These are phyloP conservation scores for Oxycera nigricornis DNA, from an alignment of 2,888 invertebrate genomes.

Conservation along the genomic window DNA sequence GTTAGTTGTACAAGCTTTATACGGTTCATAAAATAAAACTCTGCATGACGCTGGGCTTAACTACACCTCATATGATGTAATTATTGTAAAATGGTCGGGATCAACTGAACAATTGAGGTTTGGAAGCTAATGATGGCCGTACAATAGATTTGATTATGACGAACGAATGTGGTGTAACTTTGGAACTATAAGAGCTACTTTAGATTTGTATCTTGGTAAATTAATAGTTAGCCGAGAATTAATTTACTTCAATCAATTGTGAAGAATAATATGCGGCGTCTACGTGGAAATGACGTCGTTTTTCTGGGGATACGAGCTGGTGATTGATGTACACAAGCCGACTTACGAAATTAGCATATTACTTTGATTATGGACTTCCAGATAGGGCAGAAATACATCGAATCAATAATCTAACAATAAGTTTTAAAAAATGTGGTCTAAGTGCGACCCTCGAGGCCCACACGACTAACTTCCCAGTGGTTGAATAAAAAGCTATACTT, in stretches of 20 bases:
- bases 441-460: too few species aligned
- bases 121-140: not conserved
- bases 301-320: too few species aligned
- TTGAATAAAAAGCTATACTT: too few species aligned
- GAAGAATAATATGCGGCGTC: too few species aligned
- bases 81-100: conserved; percentile 6
- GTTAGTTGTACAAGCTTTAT: conserved; percentile 1
- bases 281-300: too few species aligned
- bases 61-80: not conserved
- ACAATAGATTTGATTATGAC: not conserved
- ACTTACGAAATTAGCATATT: too few species aligned
- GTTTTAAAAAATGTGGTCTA: too few species aligned
- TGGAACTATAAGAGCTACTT: not conserved
- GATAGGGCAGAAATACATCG: too few species aligned
- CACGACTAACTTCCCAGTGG: too few species aligned
- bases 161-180: conserved; percentile 13
- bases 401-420: too few species aligned
- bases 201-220: conserved; percentile 51
- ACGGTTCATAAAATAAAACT: conserved; percentile 1
- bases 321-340: too few species aligned
- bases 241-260: conserved; percentile 62
- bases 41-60: not conserved
- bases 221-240: conserved; percentile 62
- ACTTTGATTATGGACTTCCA: too few species aligned
- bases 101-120: not conserved